phyloP scores from a whole-genome alignment of 2,888 invertebrate genomes.

The Tetragnatha montana region DNA sequence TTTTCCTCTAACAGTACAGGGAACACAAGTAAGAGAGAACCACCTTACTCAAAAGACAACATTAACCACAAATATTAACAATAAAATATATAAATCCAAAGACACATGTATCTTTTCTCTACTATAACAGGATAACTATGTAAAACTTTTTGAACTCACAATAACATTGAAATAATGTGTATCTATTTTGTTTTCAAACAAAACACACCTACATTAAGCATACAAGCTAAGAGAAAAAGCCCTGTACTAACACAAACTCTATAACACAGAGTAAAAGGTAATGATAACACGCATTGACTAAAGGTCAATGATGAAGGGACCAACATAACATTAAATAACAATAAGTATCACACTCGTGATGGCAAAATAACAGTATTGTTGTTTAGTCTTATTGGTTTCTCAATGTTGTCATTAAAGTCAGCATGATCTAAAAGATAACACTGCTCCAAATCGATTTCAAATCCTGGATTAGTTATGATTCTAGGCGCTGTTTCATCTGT shows the following conservation, averaged over 20 bases:
- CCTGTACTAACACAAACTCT: constrained; percentile 10
- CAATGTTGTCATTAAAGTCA: constrained; percentile 70
- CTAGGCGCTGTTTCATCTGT: constrained; percentile 57
- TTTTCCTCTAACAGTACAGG: not conserved
- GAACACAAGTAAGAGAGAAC: not conserved
- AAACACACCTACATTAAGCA: not conserved
- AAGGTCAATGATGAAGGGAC: not conserved
- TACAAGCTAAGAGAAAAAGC: constrained; percentile 8
- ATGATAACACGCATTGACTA: constrained; percentile 9
- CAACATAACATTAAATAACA: not conserved
- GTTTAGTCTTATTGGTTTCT: constrained; percentile 64
- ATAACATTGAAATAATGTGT: not conserved
- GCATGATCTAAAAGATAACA: constrained; percentile 69
- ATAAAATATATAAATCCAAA: not conserved
- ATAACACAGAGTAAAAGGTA: not conserved
- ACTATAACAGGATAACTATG: not conserved
- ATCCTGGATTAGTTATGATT: constrained; percentile 69
- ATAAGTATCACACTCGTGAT: constrained; percentile 59
- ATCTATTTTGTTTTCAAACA: not conserved
- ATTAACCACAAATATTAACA: not conserved
- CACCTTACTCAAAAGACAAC: not conserved
- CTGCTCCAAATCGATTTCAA: constrained; percentile 70
- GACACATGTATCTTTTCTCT: not conserved
- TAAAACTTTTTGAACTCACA: not conserved
- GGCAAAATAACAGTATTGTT: constrained; percentile 71